phyloP scores from a whole-genome alignment of 2,888 invertebrate genomes.

The Elysia crispata region DNA sequence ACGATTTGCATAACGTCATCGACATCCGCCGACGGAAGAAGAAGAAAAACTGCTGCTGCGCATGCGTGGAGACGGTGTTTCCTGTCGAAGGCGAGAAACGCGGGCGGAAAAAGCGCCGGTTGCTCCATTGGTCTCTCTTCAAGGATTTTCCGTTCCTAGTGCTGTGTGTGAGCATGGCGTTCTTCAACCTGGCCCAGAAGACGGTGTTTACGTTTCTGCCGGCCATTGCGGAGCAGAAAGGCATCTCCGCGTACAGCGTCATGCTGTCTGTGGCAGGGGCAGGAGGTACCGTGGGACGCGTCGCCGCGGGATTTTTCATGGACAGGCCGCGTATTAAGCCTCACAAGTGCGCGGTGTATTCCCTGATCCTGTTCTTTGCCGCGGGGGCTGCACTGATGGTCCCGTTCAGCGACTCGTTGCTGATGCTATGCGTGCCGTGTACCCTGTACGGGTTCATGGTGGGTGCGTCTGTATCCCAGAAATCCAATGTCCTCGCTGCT shows the following conservation, averaged over 20 bases:
- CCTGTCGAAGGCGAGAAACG: neutral
- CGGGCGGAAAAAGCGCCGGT: constrained; percentile 77
- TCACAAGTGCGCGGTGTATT: neutral
- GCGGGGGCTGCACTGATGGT: neutral
- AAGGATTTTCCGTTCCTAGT: constrained; percentile 80
- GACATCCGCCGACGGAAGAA: neutral
- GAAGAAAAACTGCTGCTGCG: constrained; percentile 77
- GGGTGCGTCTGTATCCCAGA: neutral
- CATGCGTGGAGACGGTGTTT: constrained; percentile 82
- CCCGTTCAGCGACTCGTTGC: neutral
- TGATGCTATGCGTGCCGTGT: neutral
- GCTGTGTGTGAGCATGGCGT: constrained; percentile 79
- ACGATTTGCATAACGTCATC: too few species aligned
- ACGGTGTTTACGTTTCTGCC: neutral
- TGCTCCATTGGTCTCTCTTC: constrained; percentile 81
- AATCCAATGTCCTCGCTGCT: neutral
- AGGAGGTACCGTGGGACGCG: neutral
- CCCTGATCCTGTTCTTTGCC: neutral
- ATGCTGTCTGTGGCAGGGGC: neutral
- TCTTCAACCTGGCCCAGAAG: constrained; percentile 7
- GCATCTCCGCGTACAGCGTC: neutral
- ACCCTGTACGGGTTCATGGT: neutral
- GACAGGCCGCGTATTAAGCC: neutral
- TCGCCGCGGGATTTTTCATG: neutral
- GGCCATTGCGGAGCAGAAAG: neutral